Evolutionary conservation across 2,888 invertebrate genomes (phyloP).

Genomic region (Hirtodrosophila cameraria): DNA sequence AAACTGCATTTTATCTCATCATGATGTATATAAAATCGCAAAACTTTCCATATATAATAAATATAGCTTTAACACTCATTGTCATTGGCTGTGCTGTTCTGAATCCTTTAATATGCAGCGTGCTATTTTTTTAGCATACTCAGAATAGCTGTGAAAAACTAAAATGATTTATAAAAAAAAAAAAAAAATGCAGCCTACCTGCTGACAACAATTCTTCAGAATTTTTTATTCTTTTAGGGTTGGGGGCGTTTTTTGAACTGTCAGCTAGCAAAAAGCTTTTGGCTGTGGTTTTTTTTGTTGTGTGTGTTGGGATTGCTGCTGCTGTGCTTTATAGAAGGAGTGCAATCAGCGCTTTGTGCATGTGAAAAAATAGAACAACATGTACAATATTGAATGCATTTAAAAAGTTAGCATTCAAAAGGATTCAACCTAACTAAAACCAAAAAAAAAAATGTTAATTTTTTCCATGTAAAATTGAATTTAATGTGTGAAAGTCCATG

Average conservation of each 20-base stretch:
- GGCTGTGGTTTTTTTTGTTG: neutral
- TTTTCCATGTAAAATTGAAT: constrained; percentile 5
- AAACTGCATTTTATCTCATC: constrained; percentile 47
- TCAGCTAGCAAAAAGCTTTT: constrained; percentile 17
- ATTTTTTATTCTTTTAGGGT: constrained; percentile 27
- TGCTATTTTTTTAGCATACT: constrained; percentile 29
- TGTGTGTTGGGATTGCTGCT: too few species aligned
- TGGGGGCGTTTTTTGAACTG: constrained; percentile 7
- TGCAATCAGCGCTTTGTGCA: constrained; percentile 66
- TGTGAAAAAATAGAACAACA: constrained; percentile 31
- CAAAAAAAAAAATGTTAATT: neutral
- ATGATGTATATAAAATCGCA: constrained; percentile 15
- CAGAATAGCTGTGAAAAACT: constrained; percentile 49
- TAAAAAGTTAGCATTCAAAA: constrained; percentile 3
- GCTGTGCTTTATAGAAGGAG: constrained; percentile 1
- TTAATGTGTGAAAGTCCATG: constrained; percentile 1
- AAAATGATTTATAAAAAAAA: constrained; percentile 33
- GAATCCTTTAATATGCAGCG: constrained; percentile 61
- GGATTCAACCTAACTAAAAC: too few species aligned
- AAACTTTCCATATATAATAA: constrained; percentile 1
- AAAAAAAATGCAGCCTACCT: constrained; percentile 28
- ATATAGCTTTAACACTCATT: constrained; percentile 26
- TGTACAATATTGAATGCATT: neutral
- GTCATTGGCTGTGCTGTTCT: constrained; percentile 49
- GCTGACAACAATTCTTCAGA: constrained; percentile 20